Conservation (phyloP, 2,797 vertebrate genomes). For the Molossus alvarezi region DNA sequence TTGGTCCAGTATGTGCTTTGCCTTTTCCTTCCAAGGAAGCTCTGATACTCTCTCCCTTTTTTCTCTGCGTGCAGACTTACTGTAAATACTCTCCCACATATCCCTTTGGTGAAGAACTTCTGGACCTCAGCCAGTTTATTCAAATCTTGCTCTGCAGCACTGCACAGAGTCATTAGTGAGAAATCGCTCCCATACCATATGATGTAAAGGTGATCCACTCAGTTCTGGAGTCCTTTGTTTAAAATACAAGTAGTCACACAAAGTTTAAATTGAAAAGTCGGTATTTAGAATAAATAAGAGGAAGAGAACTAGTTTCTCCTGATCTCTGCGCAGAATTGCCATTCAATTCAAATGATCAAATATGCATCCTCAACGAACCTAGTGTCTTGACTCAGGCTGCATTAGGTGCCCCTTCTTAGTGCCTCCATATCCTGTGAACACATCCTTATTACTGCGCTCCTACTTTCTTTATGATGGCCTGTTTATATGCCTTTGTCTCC, state of each 20-base stretch:
- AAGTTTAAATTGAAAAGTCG: neutral
- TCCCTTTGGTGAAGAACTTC: slow-evolving; percentile 43
- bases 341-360: neutral
- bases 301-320: neutral
- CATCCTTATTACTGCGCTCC: neutral
- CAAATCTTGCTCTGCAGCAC: slow-evolving; percentile 16
- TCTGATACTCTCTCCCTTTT: neutral
- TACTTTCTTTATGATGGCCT: neutral
- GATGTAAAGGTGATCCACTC: neutral
- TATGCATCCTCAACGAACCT: neutral
- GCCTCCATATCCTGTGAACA: neutral
- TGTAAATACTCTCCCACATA: slow-evolving; percentile 63
- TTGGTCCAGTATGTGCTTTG: neutral
- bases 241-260: neutral
- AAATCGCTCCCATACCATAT: slow-evolving; percentile 9
- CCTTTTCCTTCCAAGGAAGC: slow-evolving; percentile 43
- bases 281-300: neutral
- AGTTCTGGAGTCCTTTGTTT: slow-evolving; percentile 32
- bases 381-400: neutral
- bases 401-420: neutral
- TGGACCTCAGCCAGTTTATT: slow-evolving; percentile 49
- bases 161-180: neutral
- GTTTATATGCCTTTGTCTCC: neutral
- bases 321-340: neutral
- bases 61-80: slow-evolving; percentile 40